Conservation (phyloP, 2,113 vertebrate species). For the Silurus meridionalis region DNA sequence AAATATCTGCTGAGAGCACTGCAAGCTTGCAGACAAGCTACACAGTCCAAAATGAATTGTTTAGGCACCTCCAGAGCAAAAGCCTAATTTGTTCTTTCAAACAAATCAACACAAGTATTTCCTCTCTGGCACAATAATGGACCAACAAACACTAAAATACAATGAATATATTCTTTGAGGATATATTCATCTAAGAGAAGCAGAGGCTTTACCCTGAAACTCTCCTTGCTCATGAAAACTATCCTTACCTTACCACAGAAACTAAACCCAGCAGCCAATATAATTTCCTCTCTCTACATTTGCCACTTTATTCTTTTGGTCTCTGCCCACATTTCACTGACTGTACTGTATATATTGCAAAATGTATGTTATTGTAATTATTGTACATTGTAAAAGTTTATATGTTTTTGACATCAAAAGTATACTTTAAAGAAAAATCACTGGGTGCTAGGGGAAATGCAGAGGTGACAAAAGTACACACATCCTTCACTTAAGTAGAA, state of each 20-base stretch:
- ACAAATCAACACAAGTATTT: constrained; percentile 74
- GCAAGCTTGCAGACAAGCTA: constrained; percentile 47
- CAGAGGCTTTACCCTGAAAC: not conserved
- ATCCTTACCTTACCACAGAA: not conserved
- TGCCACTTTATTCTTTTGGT: not conserved
- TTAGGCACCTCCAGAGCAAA: constrained; percentile 58
- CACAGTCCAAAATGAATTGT: constrained; percentile 58
- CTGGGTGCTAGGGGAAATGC: not conserved
- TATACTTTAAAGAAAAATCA: not conserved
- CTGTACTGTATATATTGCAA: too few relatives aligned
- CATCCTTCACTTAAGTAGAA: too few relatives aligned
- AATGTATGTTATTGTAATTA: not conserved
- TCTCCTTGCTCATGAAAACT: not conserved
- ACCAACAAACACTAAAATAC: constrained; percentile 68
- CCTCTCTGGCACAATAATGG: constrained; percentile 64
- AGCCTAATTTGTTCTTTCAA: constrained; percentile 68
- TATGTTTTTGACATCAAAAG: not conserved
- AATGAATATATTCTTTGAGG: constrained; percentile 64
- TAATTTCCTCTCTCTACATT: not conserved
- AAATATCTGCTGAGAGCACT: constrained; percentile 64
- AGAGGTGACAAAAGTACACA: too few relatives aligned
- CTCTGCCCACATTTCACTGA: not conserved
- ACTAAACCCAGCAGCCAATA: not conserved
- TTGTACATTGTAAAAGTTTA: not conserved
- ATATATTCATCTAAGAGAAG: not conserved